These are phyloP conservation scores for Hydrozoanthus gracilis DNA, from an alignment of 92 coral and sea anemone genomes.

Conservation along the genomic window DNA sequence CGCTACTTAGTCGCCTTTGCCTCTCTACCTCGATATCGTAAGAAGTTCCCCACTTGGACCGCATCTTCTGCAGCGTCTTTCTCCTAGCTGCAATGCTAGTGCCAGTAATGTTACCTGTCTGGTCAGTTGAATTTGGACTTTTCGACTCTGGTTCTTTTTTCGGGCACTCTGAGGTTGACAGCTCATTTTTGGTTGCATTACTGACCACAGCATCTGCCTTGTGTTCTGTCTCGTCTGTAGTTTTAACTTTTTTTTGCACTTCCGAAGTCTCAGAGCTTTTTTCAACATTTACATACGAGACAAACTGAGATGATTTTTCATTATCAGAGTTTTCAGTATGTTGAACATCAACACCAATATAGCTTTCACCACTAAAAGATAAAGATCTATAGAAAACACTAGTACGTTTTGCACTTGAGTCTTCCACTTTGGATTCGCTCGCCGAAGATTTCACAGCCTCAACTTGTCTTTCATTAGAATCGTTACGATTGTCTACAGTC, in stretches of 20 bases:
- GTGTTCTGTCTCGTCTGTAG: neutral
- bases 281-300: neutral
- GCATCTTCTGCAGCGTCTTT: constrained; percentile 21
- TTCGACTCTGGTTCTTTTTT: neutral
- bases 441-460: neutral
- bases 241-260: neutral
- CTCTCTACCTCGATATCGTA: constrained; percentile 35
- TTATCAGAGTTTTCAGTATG: neutral
- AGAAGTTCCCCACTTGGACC: constrained; percentile 22
- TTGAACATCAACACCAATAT: neutral
- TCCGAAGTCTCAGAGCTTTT: neutral
- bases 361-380: neutral
- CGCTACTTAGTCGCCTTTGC: constrained; percentile 28
- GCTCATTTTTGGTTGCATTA: neutral
- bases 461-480: neutral
- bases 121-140: neutral
- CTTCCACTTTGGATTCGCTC: neutral
- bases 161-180: neutral
- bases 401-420: neutral
- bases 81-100: constrained; percentile 13
- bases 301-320: neutral
- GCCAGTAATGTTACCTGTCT: neutral
- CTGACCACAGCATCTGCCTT: neutral
- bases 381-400: constrained; percentile 28
- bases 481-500: neutral